Evolutionary conservation across 2,888 invertebrate genomes (phyloP).

Genomic region (Tenthredo distinguenda): DNA sequence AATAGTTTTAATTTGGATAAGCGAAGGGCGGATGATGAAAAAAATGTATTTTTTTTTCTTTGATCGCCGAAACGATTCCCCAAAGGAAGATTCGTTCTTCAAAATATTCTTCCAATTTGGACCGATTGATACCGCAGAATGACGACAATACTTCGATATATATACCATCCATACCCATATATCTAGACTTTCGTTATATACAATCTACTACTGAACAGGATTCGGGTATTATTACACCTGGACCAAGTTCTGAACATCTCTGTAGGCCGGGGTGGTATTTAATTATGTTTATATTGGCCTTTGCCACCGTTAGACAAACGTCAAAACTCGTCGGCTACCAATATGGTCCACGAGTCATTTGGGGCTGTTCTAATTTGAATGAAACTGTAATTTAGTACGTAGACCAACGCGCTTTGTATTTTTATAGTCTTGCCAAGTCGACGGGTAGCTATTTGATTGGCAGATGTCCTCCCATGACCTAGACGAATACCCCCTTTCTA

Average conservation of each 20-base stretch:
- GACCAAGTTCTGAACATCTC: background rate
- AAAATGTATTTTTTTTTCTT: no score
- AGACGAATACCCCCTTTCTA: conserved; percentile 39
- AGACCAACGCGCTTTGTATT: conserved; percentile 7
- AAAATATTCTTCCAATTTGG: no score
- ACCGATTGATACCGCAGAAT: no score
- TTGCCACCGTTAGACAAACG: conserved; percentile 35
- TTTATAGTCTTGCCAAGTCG: conserved; percentile 35
- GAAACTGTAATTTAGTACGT: conserved; percentile 43
- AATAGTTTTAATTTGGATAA: no score
- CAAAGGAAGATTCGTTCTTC: no score
- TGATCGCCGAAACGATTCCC: no score
- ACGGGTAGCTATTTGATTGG: conserved; percentile 44
- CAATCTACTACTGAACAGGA: background rate
- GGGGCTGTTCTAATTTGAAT: conserved; percentile 41
- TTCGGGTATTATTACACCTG: background rate
- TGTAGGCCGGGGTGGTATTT: background rate
- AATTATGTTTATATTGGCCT: conserved; percentile 48
- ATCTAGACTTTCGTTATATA: background rate
- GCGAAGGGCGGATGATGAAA: no score
- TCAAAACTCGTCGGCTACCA: background rate
- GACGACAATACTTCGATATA: no score
- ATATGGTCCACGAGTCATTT: conserved; percentile 3
- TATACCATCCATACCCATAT: no score
- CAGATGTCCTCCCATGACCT: conserved; percentile 42